A percentile compares a stretch with the other conserved stretches of the same genome.
Conservation (phyloP, 2,797 vertebrate species). For the Eospalax fontanierii region DNA sequence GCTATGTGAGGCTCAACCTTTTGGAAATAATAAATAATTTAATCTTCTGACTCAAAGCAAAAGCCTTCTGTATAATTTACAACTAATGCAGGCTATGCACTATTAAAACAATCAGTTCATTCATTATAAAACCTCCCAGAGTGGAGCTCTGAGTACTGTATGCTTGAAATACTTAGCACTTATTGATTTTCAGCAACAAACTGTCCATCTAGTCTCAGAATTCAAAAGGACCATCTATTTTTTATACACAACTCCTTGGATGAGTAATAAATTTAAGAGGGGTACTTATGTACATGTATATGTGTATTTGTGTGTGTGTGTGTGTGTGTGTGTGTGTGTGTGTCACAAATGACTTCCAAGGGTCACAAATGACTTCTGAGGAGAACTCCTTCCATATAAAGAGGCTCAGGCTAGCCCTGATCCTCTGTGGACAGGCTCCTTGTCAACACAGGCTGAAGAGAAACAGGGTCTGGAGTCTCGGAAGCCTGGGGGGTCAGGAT, state of each 20-base stretch:
- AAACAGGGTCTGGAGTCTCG: fast-evolving
- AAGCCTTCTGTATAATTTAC: slow-evolving; percentile 80
- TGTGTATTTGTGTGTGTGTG: background rate
- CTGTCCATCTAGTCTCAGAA: slow-evolving; percentile 81
- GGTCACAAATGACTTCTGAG: slow-evolving; percentile 80
- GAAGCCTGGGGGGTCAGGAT: background rate
- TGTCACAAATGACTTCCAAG: too few relatives aligned
- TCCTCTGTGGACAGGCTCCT: slow-evolving; percentile 66
- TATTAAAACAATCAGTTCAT: slow-evolving; percentile 66
- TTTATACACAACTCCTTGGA: slow-evolving; percentile 85
- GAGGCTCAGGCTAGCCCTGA: slow-evolving; percentile 64
- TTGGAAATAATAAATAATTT: slow-evolving; percentile 78
- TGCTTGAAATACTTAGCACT: slow-evolving; percentile 81
- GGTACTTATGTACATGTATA: background rate
- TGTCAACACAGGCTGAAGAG: background rate
- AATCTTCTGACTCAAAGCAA: slow-evolving; percentile 73
- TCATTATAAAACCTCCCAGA: slow-evolving; percentile 79
- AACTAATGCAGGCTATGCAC: slow-evolving; percentile 60
- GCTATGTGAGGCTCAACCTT: background rate
- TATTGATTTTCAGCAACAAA: slow-evolving; percentile 82
- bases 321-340: background rate
- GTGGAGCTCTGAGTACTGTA: slow-evolving; percentile 73
- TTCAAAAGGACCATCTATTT: slow-evolving; percentile 87
- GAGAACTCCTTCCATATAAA: slow-evolving; percentile 74
- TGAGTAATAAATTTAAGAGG: slow-evolving; percentile 85